A percentile compares a stretch with the other conserved stretches of the same genome.
Evolutionary conservation across 2,888 invertebrate genomes (phyloP).

Genomic region (Furcula furcula): DNA sequence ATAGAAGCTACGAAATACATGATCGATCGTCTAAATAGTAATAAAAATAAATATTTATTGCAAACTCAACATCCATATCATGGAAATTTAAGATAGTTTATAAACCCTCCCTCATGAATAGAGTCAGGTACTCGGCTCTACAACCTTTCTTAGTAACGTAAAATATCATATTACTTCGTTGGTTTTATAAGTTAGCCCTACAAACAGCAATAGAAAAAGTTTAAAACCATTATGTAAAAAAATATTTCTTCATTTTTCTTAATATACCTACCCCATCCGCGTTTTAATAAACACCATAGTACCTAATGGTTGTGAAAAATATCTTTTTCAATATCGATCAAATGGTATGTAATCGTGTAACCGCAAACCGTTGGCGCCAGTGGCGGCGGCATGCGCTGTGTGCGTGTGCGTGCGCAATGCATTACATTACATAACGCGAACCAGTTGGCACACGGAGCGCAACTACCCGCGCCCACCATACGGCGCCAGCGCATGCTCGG

Average conservation of each 20-base stretch:
- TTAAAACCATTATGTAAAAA: no score
- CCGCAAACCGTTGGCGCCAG: slow-evolving; percentile 49
- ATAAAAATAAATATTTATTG: no score
- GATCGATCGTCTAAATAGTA: no score
- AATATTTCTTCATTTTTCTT: no score
- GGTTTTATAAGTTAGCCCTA: no score
- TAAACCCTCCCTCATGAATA: slow-evolving; percentile 25
- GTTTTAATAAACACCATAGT: background rate
- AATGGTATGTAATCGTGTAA: slow-evolving; percentile 38
- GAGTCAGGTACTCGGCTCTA: slow-evolving; percentile 17
- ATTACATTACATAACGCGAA: slow-evolving; percentile 63
- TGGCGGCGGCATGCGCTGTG: slow-evolving; percentile 11
- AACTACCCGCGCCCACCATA: slow-evolving; percentile 23
- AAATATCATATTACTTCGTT: slow-evolving; percentile 37
- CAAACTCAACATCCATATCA: no score
- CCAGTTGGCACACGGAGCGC: slow-evolving; percentile 48
- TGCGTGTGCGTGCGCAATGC: slow-evolving; percentile 34
- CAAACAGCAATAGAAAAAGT: no score
- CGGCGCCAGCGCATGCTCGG: slow-evolving; percentile 6
- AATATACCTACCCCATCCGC: no score
- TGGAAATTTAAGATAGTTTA: slow-evolving; percentile 5
- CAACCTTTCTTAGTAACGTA: slow-evolving; percentile 29
- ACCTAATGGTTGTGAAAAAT: background rate
- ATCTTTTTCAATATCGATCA: slow-evolving; percentile 26
- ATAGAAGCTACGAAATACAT: no score